Conservation (phyloP, 2,113 vertebrate species). For the Ophthalmotilapia sp. region DNA sequence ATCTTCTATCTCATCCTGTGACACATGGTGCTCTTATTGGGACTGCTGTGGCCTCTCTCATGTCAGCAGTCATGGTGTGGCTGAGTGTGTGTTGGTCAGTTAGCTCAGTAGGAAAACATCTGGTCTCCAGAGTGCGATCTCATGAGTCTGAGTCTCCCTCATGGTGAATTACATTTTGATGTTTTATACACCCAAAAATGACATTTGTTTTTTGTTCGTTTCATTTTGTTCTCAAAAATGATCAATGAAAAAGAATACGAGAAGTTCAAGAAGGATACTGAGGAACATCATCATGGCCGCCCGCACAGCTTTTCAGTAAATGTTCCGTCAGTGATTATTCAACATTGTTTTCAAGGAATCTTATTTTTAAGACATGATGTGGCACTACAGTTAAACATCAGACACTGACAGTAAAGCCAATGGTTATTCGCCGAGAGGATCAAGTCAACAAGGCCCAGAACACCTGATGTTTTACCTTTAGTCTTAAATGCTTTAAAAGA, state of each 20-base stretch:
- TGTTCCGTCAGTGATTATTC: not conserved
- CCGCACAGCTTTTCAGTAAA: fast-evolving
- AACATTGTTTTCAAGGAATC: not conserved
- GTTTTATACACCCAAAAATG: not conserved
- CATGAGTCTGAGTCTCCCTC: not conserved
- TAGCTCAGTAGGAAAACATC: not conserved
- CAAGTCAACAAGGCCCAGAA: not conserved
- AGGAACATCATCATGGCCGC: not conserved
- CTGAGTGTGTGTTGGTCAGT: not conserved
- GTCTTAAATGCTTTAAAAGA: not conserved
- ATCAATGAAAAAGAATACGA: not conserved
- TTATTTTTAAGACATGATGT: not conserved
- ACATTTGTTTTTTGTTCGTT: not conserved
- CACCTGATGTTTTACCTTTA: not conserved
- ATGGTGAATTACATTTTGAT: not conserved
- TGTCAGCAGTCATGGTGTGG: not conserved
- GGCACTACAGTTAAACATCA: not conserved
- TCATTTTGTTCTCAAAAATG: not conserved
- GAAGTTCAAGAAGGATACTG: not conserved
- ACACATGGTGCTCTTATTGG: not conserved
- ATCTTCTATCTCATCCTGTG: not conserved
- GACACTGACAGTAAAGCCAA: not conserved
- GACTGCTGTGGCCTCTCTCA: not conserved
- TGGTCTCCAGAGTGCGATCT: not conserved
- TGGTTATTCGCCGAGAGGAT: not conserved